Conservation (phyloP, 1,140 invertebrate species). For the Neodiprion lecontei region DNA sequence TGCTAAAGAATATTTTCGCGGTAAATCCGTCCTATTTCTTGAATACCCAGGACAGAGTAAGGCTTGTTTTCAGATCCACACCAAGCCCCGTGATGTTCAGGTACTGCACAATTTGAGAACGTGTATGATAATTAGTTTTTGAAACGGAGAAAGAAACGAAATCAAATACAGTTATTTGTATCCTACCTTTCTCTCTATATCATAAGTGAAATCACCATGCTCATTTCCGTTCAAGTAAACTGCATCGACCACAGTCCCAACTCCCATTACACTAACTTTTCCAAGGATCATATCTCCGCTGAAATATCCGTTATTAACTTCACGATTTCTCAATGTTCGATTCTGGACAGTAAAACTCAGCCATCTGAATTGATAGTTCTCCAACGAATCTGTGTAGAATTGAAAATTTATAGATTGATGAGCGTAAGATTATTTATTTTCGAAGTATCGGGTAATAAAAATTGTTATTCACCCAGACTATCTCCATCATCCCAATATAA, state of each 20-base stretch:
- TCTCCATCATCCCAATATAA: constrained; percentile 84
- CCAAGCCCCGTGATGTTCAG: constrained; percentile 64
- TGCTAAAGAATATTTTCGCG: background rate
- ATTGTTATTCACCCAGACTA: constrained; percentile 65
- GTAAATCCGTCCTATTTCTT: background rate
- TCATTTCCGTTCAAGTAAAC: constrained; percentile 43
- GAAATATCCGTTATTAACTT: constrained; percentile 34
- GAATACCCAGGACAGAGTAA: constrained; percentile 38
- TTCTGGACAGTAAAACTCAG: constrained; percentile 63
- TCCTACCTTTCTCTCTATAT: constrained; percentile 36
- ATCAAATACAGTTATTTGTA: background rate
- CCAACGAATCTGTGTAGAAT: constrained; percentile 63
- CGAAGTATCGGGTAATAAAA: background rate
- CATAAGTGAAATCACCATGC: constrained; percentile 37
- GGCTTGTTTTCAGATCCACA: constrained; percentile 60
- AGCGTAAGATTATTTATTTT: no score
- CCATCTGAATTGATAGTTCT: constrained; percentile 67
- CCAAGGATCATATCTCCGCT: constrained; percentile 43
- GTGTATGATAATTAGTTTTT: no score
- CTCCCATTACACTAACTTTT: constrained; percentile 50
- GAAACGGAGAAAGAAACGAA: background rate
- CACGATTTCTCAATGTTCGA: constrained; percentile 57
- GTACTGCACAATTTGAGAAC: constrained; percentile 59
- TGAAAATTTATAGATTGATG: constrained; percentile 30
- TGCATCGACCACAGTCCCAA: constrained; percentile 33